These are phyloP conservation scores for Pheosia gnoma DNA, from an alignment of 2,888 invertebrate species.

Conservation along the genomic window DNA sequence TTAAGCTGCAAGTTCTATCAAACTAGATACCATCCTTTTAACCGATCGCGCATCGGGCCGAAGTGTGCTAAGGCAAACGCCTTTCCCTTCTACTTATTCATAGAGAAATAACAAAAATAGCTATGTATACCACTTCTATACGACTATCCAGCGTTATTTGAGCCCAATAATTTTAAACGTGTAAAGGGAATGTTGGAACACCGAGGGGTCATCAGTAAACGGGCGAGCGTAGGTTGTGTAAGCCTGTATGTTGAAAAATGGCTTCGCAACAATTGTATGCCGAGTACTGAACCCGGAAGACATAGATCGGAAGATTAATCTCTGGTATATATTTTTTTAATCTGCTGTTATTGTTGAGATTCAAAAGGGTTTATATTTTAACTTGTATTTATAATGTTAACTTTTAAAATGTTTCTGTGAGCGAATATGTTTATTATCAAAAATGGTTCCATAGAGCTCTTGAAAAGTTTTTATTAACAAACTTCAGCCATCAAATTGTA, in stretches of 20 bases:
- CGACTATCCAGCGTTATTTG: conserved; percentile 47
- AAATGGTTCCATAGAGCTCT: too few species aligned
- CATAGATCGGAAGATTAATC: conserved; percentile 76
- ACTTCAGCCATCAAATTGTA: too few species aligned
- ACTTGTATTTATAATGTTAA: too few species aligned
- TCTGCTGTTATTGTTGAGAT: background rate
- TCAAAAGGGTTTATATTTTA: too few species aligned
- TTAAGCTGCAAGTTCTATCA: conserved; percentile 40
- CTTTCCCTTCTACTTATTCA: conserved; percentile 83
- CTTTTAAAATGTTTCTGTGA: too few species aligned
- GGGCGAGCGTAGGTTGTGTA: conserved; percentile 72
- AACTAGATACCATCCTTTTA: conserved; percentile 47
- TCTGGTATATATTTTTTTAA: conserved; percentile 48
- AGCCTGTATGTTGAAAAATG: conserved; percentile 76
- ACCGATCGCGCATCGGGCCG: conserved; percentile 51
- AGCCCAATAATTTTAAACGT: conserved; percentile 37
- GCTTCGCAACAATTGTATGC: conserved; percentile 76
- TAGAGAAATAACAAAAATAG: conserved; percentile 84
- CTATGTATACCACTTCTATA: conserved; percentile 58
- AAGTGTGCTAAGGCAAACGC: conserved; percentile 83
- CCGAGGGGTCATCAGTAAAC: conserved; percentile 51
- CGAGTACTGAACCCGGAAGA: conserved; percentile 78
- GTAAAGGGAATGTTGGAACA: conserved; percentile 20
- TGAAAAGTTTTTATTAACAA: too few species aligned
- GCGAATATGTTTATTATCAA: too few species aligned